Conservation (phyloP, 2,797 vertebrate species). For the Clarias fuscus region DNA sequence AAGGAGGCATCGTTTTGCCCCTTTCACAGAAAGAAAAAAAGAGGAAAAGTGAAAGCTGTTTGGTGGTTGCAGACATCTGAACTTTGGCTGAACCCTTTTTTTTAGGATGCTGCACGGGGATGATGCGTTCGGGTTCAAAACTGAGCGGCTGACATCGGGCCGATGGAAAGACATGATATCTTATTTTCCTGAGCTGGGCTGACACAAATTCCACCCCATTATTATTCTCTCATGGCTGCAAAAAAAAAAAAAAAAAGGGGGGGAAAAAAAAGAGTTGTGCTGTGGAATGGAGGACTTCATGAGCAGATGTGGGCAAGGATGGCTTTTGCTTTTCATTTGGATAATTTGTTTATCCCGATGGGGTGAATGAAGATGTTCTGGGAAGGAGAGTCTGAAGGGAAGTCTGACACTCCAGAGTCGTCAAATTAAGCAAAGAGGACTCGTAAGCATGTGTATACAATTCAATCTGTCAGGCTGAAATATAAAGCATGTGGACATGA, state of each 20-base stretch:
- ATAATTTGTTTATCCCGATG: slow-evolving; percentile 80
- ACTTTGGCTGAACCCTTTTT: slow-evolving; percentile 90
- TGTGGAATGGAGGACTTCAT: slow-evolving; percentile 72
- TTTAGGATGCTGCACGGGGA: slow-evolving; percentile 79
- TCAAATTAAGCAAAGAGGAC: slow-evolving; percentile 72
- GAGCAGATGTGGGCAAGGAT: slow-evolving; percentile 81
- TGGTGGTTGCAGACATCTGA: slow-evolving; percentile 85
- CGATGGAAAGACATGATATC: slow-evolving; percentile 98
- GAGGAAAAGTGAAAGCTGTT: slow-evolving; percentile 72
- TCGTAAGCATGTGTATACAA: slow-evolving; percentile 76
- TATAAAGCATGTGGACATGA: slow-evolving; percentile 72
- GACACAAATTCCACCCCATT: slow-evolving; percentile 94
- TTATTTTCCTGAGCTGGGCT: slow-evolving; percentile 94
- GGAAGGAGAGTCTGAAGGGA: slow-evolving; percentile 54
- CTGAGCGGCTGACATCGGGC: slow-evolving; percentile 91
- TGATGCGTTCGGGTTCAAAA: slow-evolving; percentile 89
- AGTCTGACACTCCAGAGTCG: slow-evolving; percentile 70
- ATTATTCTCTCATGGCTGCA: slow-evolving; percentile 89
- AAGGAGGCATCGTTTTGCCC: slow-evolving; percentile 37
- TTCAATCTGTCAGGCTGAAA: slow-evolving; percentile 74
- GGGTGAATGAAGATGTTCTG: slow-evolving; percentile 79
- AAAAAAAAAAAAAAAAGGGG: slow-evolving; percentile 1
- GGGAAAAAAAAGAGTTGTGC: slow-evolving; percentile 61
- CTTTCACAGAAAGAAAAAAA: slow-evolving; percentile 29
- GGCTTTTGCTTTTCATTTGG: slow-evolving; percentile 83